Evolutionary conservation across 2,888 invertebrate genomes (phyloP).

Genomic region (Mythimna ferrago): DNA sequence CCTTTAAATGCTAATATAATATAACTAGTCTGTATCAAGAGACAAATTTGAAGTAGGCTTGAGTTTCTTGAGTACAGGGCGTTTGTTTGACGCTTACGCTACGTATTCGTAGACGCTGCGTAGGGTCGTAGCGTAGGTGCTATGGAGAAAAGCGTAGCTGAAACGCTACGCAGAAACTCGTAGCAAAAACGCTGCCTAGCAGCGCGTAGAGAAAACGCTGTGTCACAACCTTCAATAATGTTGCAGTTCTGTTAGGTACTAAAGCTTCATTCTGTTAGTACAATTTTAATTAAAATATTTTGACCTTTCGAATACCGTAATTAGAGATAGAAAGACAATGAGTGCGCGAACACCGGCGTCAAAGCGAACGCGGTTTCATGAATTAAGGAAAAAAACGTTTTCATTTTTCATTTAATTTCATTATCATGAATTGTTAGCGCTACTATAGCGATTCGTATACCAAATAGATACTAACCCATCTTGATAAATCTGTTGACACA

Average conservation of each 20-base stretch:
- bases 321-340: too few species aligned
- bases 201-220: neutral
- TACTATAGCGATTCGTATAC: neutral
- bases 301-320: too few species aligned
- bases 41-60: neutral
- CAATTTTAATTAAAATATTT: too few species aligned
- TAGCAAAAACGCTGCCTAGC: neutral
- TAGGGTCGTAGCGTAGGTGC: slow-evolving; percentile 7
- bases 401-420: neutral
- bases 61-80: too few species aligned
- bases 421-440: neutral
- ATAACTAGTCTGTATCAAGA: neutral
- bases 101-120: slow-evolving; percentile 3
- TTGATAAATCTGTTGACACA: neutral
- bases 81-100: neutral
- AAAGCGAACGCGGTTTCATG: too few species aligned
- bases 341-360: too few species aligned
- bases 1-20: neutral
- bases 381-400: too few species aligned
- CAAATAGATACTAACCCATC: neutral
- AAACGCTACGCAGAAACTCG: neutral
- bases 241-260: too few species aligned
- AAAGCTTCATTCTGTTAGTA: too few species aligned
- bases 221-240: too few species aligned
- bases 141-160: neutral